A percentile compares a stretch with the other conserved stretches of the same genome.
Conservation (phyloP, 2,888 invertebrate species). For the Cryptus armator region DNA sequence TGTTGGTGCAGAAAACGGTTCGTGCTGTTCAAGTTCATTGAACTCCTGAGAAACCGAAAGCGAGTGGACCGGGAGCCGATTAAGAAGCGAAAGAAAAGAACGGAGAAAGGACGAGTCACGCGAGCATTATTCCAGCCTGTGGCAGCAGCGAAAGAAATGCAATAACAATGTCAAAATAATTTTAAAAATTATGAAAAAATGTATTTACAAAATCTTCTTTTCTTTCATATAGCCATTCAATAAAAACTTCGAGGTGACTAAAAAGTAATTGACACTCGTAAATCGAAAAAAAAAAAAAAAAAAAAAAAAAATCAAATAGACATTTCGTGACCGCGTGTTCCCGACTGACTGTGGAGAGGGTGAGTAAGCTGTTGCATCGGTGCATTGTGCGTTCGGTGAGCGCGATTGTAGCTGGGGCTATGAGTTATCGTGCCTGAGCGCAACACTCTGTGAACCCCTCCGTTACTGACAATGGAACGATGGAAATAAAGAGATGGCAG, state of each 20-base stretch:
- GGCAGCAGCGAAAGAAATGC: not conserved
- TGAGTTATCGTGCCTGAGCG: slow-evolving; percentile 71
- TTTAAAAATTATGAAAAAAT: too few species aligned
- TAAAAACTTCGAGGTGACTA: not conserved
- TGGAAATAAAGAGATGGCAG: slow-evolving; percentile 27
- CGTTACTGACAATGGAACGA: not conserved
- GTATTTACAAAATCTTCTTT: too few species aligned
- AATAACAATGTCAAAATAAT: too few species aligned
- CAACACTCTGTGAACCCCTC: slow-evolving; percentile 62
- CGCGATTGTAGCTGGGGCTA: slow-evolving; percentile 63
- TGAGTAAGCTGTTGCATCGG: slow-evolving; percentile 14
- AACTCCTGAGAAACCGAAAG: slow-evolving; percentile 11
- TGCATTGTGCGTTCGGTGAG: slow-evolving; percentile 34
- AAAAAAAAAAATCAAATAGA: not conserved
- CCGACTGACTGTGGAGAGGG: not conserved
- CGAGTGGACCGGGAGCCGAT: not conserved
- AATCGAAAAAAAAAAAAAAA: too few species aligned
- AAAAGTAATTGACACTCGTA: not conserved
- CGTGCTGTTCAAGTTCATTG: not conserved
- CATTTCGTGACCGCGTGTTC: slow-evolving; percentile 11
- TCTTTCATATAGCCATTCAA: too few species aligned
- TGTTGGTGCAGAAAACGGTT: slow-evolving; percentile 7
- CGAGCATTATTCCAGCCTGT: slow-evolving; percentile 7
- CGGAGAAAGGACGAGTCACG: slow-evolving; percentile 35
- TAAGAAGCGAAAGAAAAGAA: slow-evolving; percentile 6